A percentile compares a stretch with the other conserved stretches of the same genome.
Evolutionary conservation across 2,888 invertebrate genomes (phyloP).

Genomic region (Malthinus seriepunctatus): DNA sequence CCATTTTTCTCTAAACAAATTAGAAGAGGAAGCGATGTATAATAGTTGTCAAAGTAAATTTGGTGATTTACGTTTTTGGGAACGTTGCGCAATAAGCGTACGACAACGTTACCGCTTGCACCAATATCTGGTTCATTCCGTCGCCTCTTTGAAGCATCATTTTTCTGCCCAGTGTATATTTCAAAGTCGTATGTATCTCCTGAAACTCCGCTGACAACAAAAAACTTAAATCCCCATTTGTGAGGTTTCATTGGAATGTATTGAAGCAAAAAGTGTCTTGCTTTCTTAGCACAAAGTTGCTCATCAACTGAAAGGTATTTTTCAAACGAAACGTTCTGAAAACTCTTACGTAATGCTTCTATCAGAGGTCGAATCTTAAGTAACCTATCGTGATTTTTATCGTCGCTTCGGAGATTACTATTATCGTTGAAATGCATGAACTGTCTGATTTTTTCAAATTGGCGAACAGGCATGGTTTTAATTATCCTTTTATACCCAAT

Average conservation of each 20-base stretch:
- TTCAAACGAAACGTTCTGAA: conserved; percentile 21
- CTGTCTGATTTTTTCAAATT: conserved; percentile 28
- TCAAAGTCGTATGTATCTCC: neutral
- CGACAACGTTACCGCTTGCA: neutral
- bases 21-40: conserved; percentile 37
- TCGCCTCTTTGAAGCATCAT: neutral
- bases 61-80: conserved; percentile 31
- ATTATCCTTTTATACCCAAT: conserved; percentile 21
- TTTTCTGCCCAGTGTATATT: neutral
- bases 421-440: conserved; percentile 33
- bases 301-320: neutral
- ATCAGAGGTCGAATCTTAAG: conserved; percentile 28
- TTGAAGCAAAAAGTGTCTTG: neutral
- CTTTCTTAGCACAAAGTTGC: neutral
- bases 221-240: conserved; percentile 1
- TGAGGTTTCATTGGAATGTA: conserved; percentile 1
- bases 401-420: neutral
- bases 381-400: conserved; percentile 14
- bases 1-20: conserved; percentile 36
- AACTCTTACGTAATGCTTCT: conserved; percentile 14
- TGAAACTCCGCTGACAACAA: neutral
- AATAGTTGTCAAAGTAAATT: conserved; percentile 44
- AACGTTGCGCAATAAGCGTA: neutral
- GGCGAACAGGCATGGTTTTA: conserved; percentile 25
- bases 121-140: neutral